Evolutionary conservation across 2,888 invertebrate genomes (phyloP).

Genomic region (Apamea monoglypha): DNA sequence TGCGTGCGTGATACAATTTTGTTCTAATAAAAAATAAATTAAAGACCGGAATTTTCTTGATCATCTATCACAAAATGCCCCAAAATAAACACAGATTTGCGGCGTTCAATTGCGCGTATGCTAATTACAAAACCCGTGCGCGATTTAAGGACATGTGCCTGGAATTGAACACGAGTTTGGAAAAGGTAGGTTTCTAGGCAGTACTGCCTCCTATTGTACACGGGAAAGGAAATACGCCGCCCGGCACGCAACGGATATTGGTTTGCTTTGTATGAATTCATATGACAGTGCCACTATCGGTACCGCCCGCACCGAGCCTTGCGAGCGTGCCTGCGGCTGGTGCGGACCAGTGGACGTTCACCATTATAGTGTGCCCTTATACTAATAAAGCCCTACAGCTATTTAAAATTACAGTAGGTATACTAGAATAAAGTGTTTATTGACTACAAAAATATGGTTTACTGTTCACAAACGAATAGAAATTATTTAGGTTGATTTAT

Average conservation of each 20-base stretch:
- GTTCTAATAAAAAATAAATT: not conserved
- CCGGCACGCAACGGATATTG: not conserved
- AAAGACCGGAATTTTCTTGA: not conserved
- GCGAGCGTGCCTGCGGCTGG: too few species aligned
- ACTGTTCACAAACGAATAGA: constrained; percentile 11
- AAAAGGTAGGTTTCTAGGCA: too few species aligned
- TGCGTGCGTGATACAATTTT: too few species aligned
- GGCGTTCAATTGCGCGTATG: not conserved
- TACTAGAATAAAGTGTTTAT: constrained; percentile 21
- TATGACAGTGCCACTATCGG: not conserved
- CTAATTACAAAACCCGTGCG: too few species aligned
- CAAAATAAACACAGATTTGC: not conserved
- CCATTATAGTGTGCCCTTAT: not conserved
- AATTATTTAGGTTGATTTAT: constrained; percentile 7
- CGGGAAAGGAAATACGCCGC: too few species aligned
- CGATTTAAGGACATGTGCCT: too few species aligned
- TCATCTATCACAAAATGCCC: not conserved
- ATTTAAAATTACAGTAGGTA: constrained; percentile 1
- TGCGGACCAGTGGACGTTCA: not conserved
- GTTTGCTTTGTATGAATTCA: not conserved
- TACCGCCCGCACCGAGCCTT: not conserved
- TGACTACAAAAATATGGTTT: constrained; percentile 16
- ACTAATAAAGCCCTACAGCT: not conserved
- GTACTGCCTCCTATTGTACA: too few species aligned
- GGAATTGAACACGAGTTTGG: too few species aligned